Percentiles rank a stretch among this genome's conserved stretches.
phyloP scores from a whole-genome alignment of 2,797 vertebrate genomes.

The Anabacerthia variegaticeps region DNA sequence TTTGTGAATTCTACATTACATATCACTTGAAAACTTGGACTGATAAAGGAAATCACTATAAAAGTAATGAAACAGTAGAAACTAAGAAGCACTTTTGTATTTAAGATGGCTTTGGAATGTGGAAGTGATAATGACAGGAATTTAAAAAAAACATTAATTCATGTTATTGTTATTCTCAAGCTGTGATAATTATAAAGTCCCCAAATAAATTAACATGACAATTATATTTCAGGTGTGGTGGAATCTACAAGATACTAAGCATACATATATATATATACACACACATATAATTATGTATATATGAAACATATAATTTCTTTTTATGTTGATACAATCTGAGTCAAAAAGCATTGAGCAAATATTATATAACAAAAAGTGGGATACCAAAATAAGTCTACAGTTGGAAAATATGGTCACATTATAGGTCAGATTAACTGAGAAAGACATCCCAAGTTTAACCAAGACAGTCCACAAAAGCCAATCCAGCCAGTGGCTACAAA shows the following conservation, averaged over 20 bases:
- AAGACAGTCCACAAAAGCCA: neutral
- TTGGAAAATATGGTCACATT: neutral
- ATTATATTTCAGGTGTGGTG: neutral
- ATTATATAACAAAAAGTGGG: neutral
- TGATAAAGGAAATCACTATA: neutral
- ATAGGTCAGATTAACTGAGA: neutral
- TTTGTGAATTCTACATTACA: neutral
- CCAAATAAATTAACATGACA: neutral
- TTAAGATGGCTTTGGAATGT: neutral
- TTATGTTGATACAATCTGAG: neutral
- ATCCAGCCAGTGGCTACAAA: neutral
- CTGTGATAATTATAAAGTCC: neutral
- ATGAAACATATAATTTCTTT: neutral
- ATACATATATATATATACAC: neutral
- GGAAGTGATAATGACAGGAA: neutral
- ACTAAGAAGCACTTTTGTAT: neutral
- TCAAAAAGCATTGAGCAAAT: neutral
- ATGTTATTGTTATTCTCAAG: neutral
- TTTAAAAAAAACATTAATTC: neutral
- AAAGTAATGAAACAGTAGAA: neutral
- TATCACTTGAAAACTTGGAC: neutral
- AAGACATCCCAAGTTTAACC: neutral
- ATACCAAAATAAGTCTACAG: neutral
- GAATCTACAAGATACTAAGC: neutral
- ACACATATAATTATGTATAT: neutral